These are phyloP conservation scores for Azorinus chamasolen DNA, from an alignment of 2,888 invertebrate species.

Conservation along the genomic window DNA sequence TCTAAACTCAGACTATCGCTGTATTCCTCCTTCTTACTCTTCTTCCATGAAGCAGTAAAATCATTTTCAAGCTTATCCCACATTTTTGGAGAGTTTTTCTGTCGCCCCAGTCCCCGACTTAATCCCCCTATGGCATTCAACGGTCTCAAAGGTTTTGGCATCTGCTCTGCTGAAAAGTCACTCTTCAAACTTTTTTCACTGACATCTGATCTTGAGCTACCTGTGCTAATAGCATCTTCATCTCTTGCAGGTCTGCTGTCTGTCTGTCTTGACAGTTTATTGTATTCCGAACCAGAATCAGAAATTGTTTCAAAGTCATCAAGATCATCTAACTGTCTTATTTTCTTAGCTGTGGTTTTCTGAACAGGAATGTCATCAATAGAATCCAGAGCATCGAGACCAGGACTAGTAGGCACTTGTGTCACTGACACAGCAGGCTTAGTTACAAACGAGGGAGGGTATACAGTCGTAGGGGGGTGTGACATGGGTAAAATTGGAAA, in stretches of 20 bases:
- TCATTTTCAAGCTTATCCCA: conserved; percentile 50
- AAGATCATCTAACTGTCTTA: conserved; percentile 47
- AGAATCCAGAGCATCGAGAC: conserved; percentile 52
- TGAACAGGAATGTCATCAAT: conserved; percentile 61
- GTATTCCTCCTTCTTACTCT: conserved; percentile 33
- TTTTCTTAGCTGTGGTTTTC: conserved; percentile 26
- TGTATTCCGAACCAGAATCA: conserved; percentile 34
- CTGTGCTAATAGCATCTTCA: conserved; percentile 58
- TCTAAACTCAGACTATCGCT: background rate
- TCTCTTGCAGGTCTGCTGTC: conserved; percentile 8
- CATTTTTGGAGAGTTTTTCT: conserved; percentile 3
- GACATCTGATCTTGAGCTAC: conserved; percentile 72
- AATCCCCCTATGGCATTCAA: conserved; percentile 13
- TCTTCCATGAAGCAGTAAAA: conserved; percentile 47
- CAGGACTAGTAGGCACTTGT: background rate
- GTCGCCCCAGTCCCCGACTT: conserved; percentile 14
- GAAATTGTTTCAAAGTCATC: conserved; percentile 64
- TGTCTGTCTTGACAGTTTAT: background rate
- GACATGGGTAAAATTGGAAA: no score
- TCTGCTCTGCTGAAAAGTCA: conserved; percentile 58
- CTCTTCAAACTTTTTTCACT: conserved; percentile 67
- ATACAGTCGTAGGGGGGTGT: no score
- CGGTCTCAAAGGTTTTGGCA: conserved; percentile 56
- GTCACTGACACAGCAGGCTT: no score
- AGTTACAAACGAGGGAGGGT: no score